phyloP scores from a whole-genome alignment of 2,888 invertebrate species.

The Deroplatys truncata region DNA sequence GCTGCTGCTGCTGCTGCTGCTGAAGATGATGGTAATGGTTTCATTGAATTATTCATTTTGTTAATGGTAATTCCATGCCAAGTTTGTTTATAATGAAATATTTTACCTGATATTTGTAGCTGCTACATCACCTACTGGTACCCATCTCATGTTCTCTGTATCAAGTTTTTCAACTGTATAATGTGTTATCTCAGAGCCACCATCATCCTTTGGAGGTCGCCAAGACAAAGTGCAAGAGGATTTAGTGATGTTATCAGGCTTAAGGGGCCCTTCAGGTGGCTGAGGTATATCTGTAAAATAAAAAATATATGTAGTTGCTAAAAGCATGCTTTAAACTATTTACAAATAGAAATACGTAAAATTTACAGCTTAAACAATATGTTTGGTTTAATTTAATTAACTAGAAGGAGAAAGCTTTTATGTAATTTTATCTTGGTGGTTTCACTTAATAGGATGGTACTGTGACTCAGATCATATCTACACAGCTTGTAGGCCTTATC shows the following conservation, averaged over 20 bases:
- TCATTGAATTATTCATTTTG: no score
- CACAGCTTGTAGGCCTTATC: no score
- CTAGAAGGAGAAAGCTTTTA: no score
- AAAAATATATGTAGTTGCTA: neutral
- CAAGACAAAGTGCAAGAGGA: conserved; percentile 79
- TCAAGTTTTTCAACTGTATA: conserved; percentile 97
- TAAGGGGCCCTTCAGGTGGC: conserved; percentile 88
- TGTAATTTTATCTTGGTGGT: no score
- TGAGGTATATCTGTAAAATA: conserved; percentile 64
- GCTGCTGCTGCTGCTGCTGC: no score
- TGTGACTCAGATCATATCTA: no score
- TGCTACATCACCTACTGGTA: conserved; percentile 86
- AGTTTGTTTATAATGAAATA: no score
- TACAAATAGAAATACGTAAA: neutral
- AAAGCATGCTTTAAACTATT: neutral
- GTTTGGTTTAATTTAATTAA: no score
- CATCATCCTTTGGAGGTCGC: conserved; percentile 91
- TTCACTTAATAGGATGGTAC: no score
- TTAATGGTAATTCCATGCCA: no score
- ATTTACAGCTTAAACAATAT: neutral
- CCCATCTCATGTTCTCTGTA: conserved; percentile 92
- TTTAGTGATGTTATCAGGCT: conserved; percentile 81
- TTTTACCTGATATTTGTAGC: conserved; percentile 59
- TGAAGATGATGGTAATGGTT: no score
- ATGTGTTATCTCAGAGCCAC: conserved; percentile 84